Evolutionary conservation across 2,797 vertebrate genomes (phyloP).

Genomic region (Smutsia gigantea): DNA sequence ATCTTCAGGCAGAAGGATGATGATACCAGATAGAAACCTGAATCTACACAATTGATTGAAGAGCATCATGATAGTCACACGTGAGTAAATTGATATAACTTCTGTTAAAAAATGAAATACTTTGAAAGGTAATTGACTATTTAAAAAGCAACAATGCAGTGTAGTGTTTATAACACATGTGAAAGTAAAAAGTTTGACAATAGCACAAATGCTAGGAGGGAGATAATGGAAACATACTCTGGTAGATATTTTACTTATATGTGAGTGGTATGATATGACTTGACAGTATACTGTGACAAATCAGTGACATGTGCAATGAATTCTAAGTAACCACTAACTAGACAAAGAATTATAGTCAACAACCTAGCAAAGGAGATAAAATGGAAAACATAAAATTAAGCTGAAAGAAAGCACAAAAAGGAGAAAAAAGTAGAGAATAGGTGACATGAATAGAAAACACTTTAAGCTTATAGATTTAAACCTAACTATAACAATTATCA

Average conservation of each 20-base stretch:
- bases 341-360: background rate
- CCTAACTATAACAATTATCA: background rate
- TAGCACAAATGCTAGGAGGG: background rate
- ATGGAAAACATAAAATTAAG: background rate
- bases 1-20: background rate
- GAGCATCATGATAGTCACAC: accelerated
- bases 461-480: background rate
- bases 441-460: background rate
- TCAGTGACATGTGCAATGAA: background rate
- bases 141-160: background rate
- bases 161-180: background rate
- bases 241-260: background rate
- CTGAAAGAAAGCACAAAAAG: background rate
- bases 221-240: background rate
- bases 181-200: background rate
- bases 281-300: background rate
- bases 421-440: background rate
- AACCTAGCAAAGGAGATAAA: background rate
- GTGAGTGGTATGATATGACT: background rate
- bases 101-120: background rate
- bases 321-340: background rate
- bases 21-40: background rate
- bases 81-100: background rate
- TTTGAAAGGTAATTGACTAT: background rate
- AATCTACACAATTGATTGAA: background rate